phyloP scores from a whole-genome alignment of 2,113 vertebrate species.

The Odocoileus virginianus region DNA sequence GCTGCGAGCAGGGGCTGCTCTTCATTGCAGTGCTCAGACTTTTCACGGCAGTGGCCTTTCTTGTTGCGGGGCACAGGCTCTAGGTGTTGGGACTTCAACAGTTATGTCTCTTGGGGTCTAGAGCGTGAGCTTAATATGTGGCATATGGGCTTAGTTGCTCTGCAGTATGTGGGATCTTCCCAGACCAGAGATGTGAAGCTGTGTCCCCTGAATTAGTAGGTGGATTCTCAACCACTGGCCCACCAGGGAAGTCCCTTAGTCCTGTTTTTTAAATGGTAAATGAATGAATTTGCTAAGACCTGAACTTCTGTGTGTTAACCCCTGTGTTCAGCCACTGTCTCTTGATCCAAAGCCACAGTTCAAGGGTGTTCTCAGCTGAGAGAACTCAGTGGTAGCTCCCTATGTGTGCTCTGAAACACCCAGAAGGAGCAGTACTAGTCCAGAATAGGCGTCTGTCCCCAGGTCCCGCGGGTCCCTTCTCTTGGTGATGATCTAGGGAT shows the following conservation, averaged over 20 bases:
- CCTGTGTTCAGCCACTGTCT: neutral
- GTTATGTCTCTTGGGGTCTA: neutral
- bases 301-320: neutral
- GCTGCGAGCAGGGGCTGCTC: neutral
- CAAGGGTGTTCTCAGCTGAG: neutral
- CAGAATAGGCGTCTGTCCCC: neutral
- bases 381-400: neutral
- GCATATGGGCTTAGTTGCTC: neutral
- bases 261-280: neutral
- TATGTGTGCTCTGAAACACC: neutral
- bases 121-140: neutral
- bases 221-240: neutral
- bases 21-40: rapidly evolving
- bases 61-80: no score
- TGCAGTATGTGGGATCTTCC: neutral
- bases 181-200: neutral
- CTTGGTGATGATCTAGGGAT: neutral
- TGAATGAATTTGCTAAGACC: neutral
- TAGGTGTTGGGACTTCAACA: neutral
- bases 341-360: neutral
- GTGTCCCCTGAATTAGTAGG: neutral
- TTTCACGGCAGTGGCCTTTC: neutral
- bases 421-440: neutral
- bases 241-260: neutral
- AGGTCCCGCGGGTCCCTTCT: neutral